Evolutionary conservation across 2,888 invertebrate genomes (phyloP), one percentile per base, ranked within the genome.

Genomic region (Ichneumoninae sp.): DNA sequence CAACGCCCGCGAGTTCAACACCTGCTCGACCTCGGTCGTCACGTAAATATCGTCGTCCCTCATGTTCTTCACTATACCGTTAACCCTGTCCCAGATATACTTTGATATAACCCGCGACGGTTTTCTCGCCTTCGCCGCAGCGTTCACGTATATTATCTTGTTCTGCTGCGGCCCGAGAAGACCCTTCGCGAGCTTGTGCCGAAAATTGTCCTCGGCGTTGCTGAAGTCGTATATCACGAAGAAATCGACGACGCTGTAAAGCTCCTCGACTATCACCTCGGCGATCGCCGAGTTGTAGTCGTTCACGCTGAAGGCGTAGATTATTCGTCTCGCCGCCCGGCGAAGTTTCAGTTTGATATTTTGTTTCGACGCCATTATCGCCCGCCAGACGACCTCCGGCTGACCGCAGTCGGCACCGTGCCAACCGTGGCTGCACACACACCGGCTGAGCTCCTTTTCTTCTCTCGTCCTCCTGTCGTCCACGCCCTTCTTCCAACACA

Each of bases 331-430:
- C 60, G 94, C 93, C 80, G 92, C 92, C 70, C 92, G 93, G 50
- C 95, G 93, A 52, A 94, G 94, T 84, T 92, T 94, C 57, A 95
- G 90, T 72, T 91, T 90, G 30, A 94, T 89, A 57, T 94, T 94
- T 89, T 94, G 94, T 83, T 95, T 94, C 19, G 95, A 94, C 26
- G 95, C 95, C 93, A 96, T 94, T 83, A 96, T 94, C 0, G 96
- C 95, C 62, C 96, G 94, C 96, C 96, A 96, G 16, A 96, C 95
- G 10, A 96, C 95, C 91, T 96, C 96, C 3, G 96, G 96, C 88
- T 96, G 95, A 0, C 96, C 95, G 89, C 96, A 96, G 88, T 96
- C 96, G 8, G 94, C 93, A 1, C 96, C 96, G 90, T 96, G 96
- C 95, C 96, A 96, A 44, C 95, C 95, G n/a, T 93, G 94, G 75